Conservation (phyloP, 2,888 invertebrate species). For the Euplagia quadripunctaria region DNA sequence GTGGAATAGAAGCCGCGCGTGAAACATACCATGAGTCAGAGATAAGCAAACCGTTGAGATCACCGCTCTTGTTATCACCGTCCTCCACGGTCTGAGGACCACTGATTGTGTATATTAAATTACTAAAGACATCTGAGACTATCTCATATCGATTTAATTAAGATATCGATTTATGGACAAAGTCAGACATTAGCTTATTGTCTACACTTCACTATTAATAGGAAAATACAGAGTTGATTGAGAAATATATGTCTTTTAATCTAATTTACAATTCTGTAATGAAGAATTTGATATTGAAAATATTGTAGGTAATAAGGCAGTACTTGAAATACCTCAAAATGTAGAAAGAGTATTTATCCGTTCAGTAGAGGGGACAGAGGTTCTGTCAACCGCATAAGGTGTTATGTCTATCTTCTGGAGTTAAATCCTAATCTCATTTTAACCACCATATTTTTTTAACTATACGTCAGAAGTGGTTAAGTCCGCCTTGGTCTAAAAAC, state of each 20-base stretch:
- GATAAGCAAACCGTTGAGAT: constrained; percentile 79
- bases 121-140: constrained; percentile 23
- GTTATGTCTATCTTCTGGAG: no score
- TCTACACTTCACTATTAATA: constrained; percentile 29
- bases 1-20: constrained; percentile 42
- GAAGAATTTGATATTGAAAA: constrained; percentile 9
- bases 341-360: neutral
- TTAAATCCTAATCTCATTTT: no score
- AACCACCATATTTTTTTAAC: no score
- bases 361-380: neutral
- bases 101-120: constrained; percentile 21
- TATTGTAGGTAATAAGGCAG: neutral
- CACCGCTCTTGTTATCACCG: constrained; percentile 50
- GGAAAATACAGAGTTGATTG: constrained; percentile 17
- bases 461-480: no score
- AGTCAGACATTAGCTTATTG: constrained; percentile 33
- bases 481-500: no score
- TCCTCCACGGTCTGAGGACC: constrained; percentile 21
- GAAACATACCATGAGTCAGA: constrained; percentile 71
- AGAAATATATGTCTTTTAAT: constrained; percentile 16
- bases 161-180: constrained; percentile 42
- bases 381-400: neutral
- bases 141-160: constrained; percentile 38
- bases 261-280: constrained; percentile 13
- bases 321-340: neutral